Evolutionary conservation across 2,888 invertebrate genomes (phyloP).

Genomic region (Drosophila acutilabella): DNA sequence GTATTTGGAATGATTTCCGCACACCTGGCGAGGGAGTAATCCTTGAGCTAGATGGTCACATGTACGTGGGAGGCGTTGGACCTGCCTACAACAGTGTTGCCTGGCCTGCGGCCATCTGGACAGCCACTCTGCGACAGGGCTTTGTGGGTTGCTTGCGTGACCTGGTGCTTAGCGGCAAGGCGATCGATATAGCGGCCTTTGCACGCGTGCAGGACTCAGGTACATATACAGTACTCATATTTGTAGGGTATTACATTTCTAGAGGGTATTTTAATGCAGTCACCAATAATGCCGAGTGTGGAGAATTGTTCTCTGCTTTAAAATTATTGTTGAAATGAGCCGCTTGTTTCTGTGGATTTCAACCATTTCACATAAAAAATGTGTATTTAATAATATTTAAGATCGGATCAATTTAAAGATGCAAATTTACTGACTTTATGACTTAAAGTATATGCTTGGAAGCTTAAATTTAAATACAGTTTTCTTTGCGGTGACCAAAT

Average conservation of each 20-base stretch:
- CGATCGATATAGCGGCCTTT: conserved; percentile 94
- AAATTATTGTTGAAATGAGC: too few relatives aligned
- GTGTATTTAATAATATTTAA: too few relatives aligned
- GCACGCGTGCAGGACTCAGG: conserved; percentile 96
- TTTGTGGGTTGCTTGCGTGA: conserved; percentile 98
- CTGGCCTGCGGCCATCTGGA: conserved; percentile 95
- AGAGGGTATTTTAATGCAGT: not conserved
- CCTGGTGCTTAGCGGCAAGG: conserved; percentile 93
- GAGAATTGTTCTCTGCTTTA: too few relatives aligned
- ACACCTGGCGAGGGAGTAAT: conserved; percentile 95
- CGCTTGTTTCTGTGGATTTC: too few relatives aligned
- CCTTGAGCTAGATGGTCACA: conserved; percentile 93
- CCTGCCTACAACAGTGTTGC: conserved; percentile 91
- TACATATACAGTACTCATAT: conserved; percentile 78
- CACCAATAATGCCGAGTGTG: not conserved
- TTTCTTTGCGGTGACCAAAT: too few relatives aligned
- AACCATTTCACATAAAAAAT: too few relatives aligned
- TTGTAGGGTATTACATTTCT: not conserved
- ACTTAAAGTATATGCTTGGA: too few relatives aligned
- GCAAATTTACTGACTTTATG: too few relatives aligned
- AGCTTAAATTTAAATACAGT: too few relatives aligned
- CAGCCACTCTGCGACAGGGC: conserved; percentile 94
- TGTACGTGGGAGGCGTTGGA: conserved; percentile 95
- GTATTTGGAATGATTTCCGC: conserved; percentile 94
- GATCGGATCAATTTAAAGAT: too few relatives aligned